Percentiles rank a stretch among this genome's conserved stretches.
Conservation (phyloP, 2,113 vertebrate genomes). For the Thymallus thymallus region DNA sequence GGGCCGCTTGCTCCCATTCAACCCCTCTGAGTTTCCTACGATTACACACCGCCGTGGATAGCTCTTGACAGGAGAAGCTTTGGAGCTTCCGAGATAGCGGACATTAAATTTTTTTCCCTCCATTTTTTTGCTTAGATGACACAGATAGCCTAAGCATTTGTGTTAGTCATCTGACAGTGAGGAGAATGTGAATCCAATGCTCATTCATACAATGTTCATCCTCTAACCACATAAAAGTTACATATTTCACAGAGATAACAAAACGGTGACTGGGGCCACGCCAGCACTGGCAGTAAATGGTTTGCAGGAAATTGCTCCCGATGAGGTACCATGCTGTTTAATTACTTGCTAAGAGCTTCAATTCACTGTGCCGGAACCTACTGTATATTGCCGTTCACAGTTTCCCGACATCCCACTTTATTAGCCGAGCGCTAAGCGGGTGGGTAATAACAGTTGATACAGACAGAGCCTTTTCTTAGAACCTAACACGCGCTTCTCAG, state of each 20-base stretch:
- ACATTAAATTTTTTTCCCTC: conserved; percentile 38
- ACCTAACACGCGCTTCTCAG: conserved; percentile 41
- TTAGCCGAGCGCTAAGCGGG: conserved; percentile 59
- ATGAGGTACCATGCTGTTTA: conserved; percentile 70
- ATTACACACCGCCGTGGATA: conserved; percentile 39
- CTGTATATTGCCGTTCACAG: conserved; percentile 33
- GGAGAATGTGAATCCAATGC: conserved; percentile 46
- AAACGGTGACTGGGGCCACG: conserved; percentile 43
- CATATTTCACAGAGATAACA: conserved; percentile 70
- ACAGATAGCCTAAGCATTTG: conserved; percentile 50
- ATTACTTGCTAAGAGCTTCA: conserved; percentile 66
- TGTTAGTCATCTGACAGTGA: conserved; percentile 32
- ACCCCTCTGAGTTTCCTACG: conserved; percentile 49
- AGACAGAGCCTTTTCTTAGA: conserved; percentile 44
- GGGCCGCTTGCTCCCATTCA: conserved; percentile 36
- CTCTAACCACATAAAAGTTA: conserved; percentile 59
- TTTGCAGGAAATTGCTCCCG: conserved; percentile 66
- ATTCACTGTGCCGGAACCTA: conserved; percentile 57
- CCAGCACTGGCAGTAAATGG: conserved; percentile 52
- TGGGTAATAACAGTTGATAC: conserved; percentile 58
- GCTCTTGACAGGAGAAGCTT: conserved; percentile 30
- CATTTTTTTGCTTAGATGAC: conserved; percentile 36
- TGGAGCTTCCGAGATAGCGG: conserved; percentile 40
- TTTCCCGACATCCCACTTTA: conserved; percentile 54
- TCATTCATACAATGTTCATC: conserved; percentile 54